phyloP scores from a whole-genome alignment of 2,888 invertebrate species.

The Drosophila nigritarsus region DNA sequence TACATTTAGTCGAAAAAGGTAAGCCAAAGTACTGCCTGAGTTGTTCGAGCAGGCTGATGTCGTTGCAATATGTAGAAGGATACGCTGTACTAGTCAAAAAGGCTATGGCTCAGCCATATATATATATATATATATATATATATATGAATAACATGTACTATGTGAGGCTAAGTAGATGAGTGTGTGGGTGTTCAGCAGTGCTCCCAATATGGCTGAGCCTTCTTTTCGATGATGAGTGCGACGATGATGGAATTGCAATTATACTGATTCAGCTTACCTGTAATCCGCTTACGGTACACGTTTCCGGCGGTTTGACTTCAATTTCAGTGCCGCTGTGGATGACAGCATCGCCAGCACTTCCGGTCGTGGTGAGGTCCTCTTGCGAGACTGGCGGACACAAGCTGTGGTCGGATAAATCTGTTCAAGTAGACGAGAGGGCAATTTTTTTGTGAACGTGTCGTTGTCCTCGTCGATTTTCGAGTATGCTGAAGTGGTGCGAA shows the following conservation, averaged over 20 bases:
- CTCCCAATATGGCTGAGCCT: constrained; percentile 44
- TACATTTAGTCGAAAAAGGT: constrained; percentile 60
- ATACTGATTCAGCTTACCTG: constrained; percentile 88
- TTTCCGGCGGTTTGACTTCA: constrained; percentile 87
- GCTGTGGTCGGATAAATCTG: constrained; percentile 84
- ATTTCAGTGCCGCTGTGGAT: constrained; percentile 85
- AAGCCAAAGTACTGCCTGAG: constrained; percentile 32
- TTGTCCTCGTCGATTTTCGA: constrained; percentile 41
- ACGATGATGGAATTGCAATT: constrained; percentile 76
- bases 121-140: constrained; percentile 9
- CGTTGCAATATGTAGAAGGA: constrained; percentile 38
- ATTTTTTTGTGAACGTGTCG: constrained; percentile 50
- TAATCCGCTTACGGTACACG: constrained; percentile 86
- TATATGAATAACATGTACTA: constrained; percentile 3
- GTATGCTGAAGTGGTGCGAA: constrained; percentile 36
- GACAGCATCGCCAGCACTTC: constrained; percentile 79
- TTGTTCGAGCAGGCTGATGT: constrained; percentile 16
- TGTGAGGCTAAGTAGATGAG: constrained; percentile 3
- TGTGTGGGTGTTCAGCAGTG: constrained; percentile 20
- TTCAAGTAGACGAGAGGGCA: constrained; percentile 63
- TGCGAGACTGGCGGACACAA: constrained; percentile 84
- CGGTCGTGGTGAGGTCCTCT: constrained; percentile 81
- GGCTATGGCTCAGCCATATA: neutral
- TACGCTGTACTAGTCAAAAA: neutral
- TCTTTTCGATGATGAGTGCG: constrained; percentile 59